phyloP scores from a whole-genome alignment of 2,888 invertebrate species.

The Ochlodes sylvanus region DNA sequence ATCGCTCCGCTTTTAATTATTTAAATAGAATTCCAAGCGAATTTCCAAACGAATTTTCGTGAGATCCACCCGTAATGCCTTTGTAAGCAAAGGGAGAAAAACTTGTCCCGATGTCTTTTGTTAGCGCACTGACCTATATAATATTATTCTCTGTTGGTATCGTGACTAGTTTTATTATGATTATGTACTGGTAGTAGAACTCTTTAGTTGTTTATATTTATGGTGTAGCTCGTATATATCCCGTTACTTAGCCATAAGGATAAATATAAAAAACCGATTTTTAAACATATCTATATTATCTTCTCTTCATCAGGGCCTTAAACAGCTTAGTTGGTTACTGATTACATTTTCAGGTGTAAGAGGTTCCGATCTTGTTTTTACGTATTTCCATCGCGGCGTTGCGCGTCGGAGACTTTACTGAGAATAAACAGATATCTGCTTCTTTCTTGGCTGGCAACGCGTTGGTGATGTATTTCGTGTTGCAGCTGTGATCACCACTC shows the following conservation, averaged over 20 bases:
- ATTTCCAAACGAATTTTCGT: constrained; percentile 64
- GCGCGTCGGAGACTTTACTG: too few relatives aligned
- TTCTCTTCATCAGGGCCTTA: too few relatives aligned
- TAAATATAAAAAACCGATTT: too few relatives aligned
- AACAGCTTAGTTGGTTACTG: too few relatives aligned
- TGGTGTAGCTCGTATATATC: neutral
- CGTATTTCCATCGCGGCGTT: too few relatives aligned
- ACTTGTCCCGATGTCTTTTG: constrained; percentile 52
- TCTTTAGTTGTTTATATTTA: neutral
- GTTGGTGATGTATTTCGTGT: too few relatives aligned
- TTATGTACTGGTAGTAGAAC: neutral
- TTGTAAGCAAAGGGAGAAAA: constrained; percentile 56
- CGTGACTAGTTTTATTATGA: neutral
- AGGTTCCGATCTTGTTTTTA: too few relatives aligned
- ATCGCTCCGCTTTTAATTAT: constrained; percentile 62
- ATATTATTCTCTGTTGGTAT: neutral
- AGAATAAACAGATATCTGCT: too few relatives aligned
- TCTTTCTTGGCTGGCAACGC: too few relatives aligned
- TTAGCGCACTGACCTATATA: constrained; percentile 39
- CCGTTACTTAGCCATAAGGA: neutral
- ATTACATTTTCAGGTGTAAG: too few relatives aligned
- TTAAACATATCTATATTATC: too few relatives aligned
- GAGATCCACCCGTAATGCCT: constrained; percentile 58
- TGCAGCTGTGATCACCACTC: too few relatives aligned
- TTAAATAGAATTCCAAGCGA: constrained; percentile 38